Evolutionary conservation across 2,797 vertebrate genomes (phyloP).

Genomic region (Fistularia tabacaria): DNA sequence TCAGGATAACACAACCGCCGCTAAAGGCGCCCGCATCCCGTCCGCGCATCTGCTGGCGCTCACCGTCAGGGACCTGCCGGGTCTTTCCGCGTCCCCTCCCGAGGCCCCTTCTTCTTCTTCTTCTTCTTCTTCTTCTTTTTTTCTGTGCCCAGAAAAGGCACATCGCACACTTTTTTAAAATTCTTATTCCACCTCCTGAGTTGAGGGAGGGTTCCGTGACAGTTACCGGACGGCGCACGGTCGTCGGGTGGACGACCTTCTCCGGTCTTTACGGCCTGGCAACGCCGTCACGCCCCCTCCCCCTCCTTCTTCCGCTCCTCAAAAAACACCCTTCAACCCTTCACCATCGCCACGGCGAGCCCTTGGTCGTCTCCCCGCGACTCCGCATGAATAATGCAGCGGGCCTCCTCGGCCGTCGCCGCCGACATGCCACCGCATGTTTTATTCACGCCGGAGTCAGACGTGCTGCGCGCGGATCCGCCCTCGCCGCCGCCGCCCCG

Average conservation of each 20-base stretch:
- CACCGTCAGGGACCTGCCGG: too few species aligned
- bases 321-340: conserved; percentile 1
- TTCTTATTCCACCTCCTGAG: too few species aligned
- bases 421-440: conserved; percentile 70
- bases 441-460: conserved; percentile 72
- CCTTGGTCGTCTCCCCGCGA: conserved; percentile 37
- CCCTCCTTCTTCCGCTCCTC: conserved; percentile 9
- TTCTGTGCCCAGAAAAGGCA: background rate
- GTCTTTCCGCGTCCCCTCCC: too few species aligned
- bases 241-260: conserved; percentile 31
- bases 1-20: conserved; percentile 27
- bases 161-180: conserved; percentile 26
- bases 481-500: conserved; percentile 18
- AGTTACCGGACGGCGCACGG: conserved; percentile 27
- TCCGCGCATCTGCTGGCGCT: background rate
- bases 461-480: conserved; percentile 35
- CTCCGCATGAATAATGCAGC: conserved; percentile 69
- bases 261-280: conserved; percentile 50
- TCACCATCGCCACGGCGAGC: conserved; percentile 8
- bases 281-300: conserved; percentile 44
- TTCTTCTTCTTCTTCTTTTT: too few species aligned
- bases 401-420: conserved; percentile 54
- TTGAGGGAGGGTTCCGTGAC: conserved; percentile 14
- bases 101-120: too few species aligned
- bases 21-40: conserved; percentile 34